Evolutionary conservation across 2,797 vertebrate species (phyloP).

Genomic region (Discoglossus pictus): DNA sequence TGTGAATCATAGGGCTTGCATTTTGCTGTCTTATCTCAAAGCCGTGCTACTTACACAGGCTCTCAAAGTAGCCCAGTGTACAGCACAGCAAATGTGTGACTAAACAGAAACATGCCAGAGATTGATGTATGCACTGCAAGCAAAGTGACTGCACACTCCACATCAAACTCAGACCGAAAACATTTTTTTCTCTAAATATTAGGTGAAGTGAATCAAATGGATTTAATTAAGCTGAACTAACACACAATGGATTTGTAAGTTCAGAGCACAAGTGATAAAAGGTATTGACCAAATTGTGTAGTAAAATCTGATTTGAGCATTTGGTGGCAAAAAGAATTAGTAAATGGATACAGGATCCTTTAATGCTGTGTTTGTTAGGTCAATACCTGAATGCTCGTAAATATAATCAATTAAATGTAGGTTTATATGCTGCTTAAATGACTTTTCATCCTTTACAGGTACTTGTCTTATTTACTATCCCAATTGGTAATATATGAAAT

Average conservation of each 20-base stretch:
- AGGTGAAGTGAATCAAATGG: constrained; percentile 18
- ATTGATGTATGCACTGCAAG: constrained; percentile 4
- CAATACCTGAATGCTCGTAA: no score
- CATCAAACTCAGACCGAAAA: not conserved
- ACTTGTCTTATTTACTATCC: no score
- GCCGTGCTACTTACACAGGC: no score
- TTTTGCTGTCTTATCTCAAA: no score
- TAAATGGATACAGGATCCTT: constrained; percentile 13
- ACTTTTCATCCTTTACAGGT: no score
- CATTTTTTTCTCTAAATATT: not conserved
- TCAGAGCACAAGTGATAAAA: constrained; percentile 20
- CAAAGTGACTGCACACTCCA: not conserved
- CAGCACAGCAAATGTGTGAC: no score
- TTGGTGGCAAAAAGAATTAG: not conserved
- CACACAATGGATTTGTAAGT: not conserved
- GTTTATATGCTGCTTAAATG: no score
- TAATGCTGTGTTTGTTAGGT: not conserved
- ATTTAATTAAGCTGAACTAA: constrained; percentile 18
- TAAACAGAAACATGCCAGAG: no score
- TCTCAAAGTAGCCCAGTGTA: no score
- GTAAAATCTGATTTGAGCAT: not conserved
- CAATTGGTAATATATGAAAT: no score
- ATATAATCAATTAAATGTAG: no score
- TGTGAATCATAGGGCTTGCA: no score
- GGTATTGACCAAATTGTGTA: constrained; percentile 14